Conservation (phyloP, 2,797 vertebrate genomes). For the Myripristis murdjan region DNA sequence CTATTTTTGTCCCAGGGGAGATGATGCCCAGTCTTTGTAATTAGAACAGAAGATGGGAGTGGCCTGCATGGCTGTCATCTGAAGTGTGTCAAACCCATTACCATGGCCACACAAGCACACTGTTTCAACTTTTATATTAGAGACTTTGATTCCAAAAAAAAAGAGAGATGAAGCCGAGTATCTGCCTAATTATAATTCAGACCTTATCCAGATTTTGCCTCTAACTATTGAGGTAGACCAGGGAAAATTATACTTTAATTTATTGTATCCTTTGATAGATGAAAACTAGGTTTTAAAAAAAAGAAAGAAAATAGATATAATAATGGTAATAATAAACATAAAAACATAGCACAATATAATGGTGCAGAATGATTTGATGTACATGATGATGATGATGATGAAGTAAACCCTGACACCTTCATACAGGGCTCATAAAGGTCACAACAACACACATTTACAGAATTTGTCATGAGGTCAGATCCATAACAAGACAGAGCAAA, state of each 20-base stretch:
- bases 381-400: no score
- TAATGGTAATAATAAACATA: not conserved
- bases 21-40: slow-evolving; percentile 33
- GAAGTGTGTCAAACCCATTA: slow-evolving; percentile 21
- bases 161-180: not conserved
- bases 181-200: no score
- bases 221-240: not conserved
- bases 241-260: no score
- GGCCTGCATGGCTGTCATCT: slow-evolving; percentile 32
- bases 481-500: not conserved
- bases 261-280: no score
- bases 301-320: no score
- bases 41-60: slow-evolving; percentile 34
- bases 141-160: slow-evolving; percentile 5
- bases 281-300: no score
- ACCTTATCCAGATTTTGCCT: not conserved
- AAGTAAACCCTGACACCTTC: not conserved
- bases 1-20: slow-evolving; percentile 42
- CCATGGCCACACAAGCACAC: slow-evolving; percentile 4
- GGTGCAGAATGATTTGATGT: not conserved
- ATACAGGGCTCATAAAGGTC: not conserved
- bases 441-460: not conserved
- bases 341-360: not conserved
- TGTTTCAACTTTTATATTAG: not conserved
- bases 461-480: not conserved